Evolutionary conservation across 2,888 invertebrate species (phyloP).

Genomic region (Schrankia costaestrigalis): DNA sequence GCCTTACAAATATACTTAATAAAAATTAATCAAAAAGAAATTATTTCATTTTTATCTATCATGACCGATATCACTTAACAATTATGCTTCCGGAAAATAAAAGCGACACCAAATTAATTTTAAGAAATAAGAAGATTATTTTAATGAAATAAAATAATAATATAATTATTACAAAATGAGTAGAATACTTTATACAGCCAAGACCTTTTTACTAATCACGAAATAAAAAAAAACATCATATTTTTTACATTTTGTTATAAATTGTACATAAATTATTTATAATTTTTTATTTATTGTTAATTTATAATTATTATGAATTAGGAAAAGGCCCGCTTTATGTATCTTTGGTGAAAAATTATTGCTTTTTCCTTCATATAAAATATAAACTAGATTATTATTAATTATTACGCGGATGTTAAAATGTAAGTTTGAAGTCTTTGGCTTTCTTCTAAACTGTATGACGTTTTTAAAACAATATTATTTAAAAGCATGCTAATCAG

Average conservation of each 20-base stretch:
- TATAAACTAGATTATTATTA: conserved; percentile 33
- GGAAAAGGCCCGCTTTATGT: conserved; percentile 44
- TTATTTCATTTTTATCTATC: conserved; percentile 51
- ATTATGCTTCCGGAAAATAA: conserved; percentile 63
- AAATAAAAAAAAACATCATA: neutral
- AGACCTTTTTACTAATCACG: conserved; percentile 23
- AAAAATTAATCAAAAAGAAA: conserved; percentile 56
- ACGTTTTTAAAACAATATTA: conserved; percentile 46
- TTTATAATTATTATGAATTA: neutral
- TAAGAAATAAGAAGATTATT: conserved; percentile 46
- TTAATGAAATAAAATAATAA: conserved; percentile 28
- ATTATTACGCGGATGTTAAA: conserved; percentile 37
- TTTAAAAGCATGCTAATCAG: conserved; percentile 39
- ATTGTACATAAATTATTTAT: neutral
- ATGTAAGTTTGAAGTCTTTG: conserved; percentile 66
- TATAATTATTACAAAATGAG: conserved; percentile 28
- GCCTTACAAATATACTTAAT: conserved; percentile 74
- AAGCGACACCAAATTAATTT: conserved; percentile 48
- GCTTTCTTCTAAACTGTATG: conserved; percentile 78
- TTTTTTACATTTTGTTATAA: neutral
- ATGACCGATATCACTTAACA: conserved; percentile 68
- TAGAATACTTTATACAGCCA: conserved; percentile 31
- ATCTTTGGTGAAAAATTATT: conserved; percentile 67
- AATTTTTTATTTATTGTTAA: neutral
- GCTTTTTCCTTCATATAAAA: conserved; percentile 44